These are phyloP conservation scores for Lepidothrix coronata DNA, from an alignment of 2,113 vertebrate species.

Conservation along the genomic window DNA sequence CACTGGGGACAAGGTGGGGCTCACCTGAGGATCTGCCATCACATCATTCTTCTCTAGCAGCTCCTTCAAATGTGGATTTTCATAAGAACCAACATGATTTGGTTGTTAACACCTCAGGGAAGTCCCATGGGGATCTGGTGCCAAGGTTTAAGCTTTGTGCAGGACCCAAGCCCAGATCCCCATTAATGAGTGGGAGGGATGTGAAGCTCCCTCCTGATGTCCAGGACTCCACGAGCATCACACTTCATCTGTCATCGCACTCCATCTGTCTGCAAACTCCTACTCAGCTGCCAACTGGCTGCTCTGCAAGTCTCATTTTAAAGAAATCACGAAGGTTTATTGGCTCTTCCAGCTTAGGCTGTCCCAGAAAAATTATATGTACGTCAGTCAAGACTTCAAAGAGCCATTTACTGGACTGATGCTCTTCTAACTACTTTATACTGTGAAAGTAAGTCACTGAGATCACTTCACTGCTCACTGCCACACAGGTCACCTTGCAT, in stretches of 20 bases:
- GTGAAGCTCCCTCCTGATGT: neutral
- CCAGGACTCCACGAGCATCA: neutral
- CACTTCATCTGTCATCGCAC: slow-evolving; percentile 11
- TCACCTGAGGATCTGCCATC: neutral
- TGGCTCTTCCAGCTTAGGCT: neutral
- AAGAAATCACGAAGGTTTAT: neutral
- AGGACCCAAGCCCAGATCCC: neutral
- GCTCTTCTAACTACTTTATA: neutral
- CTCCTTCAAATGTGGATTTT: neutral
- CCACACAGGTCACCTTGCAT: neutral
- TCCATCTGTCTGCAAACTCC: slow-evolving; percentile 50
- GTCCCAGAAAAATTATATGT: neutral
- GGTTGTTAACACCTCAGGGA: neutral
- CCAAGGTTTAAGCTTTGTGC: neutral
- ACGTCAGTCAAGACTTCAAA: neutral
- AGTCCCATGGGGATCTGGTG: neutral
- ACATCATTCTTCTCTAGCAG: neutral
- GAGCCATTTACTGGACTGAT: neutral
- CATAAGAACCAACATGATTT: fast-evolving
- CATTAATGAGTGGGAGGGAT: neutral
- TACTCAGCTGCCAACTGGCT: slow-evolving; percentile 50
- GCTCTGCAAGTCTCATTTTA: neutral
- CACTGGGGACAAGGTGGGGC: neutral
- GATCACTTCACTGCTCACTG: neutral
- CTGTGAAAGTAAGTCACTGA: neutral